Conservation (phyloP, 35 echinoderm and acorn worm species). For the Anneissia japonica region DNA sequence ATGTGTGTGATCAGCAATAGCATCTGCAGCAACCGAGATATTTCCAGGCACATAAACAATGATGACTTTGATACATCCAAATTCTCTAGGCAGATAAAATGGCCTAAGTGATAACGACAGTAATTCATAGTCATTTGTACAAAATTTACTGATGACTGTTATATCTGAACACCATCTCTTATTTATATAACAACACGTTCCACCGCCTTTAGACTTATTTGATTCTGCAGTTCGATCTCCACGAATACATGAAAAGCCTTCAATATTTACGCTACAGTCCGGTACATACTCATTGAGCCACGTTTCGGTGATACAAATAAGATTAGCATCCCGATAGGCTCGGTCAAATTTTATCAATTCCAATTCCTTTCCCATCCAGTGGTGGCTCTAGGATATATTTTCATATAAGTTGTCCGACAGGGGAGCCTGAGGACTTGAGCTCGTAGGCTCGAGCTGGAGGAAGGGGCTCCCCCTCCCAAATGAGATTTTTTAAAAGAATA, state of each 20-base stretch:
- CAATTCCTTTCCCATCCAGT: too few species aligned
- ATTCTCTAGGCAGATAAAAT: constrained; percentile 56
- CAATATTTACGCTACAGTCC: constrained; percentile 15
- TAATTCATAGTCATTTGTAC: constrained; percentile 44
- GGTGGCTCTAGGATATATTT: too few species aligned
- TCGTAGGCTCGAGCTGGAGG: too few species aligned
- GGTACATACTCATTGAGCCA: constrained; percentile 37
- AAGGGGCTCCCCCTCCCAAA: too few species aligned
- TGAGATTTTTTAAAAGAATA: too few species aligned
- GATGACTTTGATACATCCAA: constrained; percentile 37
- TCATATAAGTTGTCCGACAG: too few species aligned
- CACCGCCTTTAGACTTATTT: constrained; percentile 35
- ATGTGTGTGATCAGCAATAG: constrained; percentile 31
- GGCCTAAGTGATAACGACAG: constrained; percentile 47
- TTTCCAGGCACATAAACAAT: constrained; percentile 43
- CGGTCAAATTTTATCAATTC: too few species aligned
- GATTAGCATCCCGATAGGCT: constrained; percentile 23
- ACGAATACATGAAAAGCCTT: constrained; percentile 9
- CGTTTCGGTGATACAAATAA: constrained; percentile 51
- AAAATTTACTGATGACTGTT: constrained; percentile 14
- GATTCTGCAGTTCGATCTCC: constrained; percentile 37
- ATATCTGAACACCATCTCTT: constrained; percentile 43
- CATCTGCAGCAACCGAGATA: constrained; percentile 2
- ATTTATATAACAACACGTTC: constrained; percentile 48
- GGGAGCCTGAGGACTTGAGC: too few species aligned